Evolutionary conservation across 2,113 vertebrate species (phyloP), one percentile per base, ranked within the genome.

Genomic region (Ictidomys tridecemlineatus): DNA sequence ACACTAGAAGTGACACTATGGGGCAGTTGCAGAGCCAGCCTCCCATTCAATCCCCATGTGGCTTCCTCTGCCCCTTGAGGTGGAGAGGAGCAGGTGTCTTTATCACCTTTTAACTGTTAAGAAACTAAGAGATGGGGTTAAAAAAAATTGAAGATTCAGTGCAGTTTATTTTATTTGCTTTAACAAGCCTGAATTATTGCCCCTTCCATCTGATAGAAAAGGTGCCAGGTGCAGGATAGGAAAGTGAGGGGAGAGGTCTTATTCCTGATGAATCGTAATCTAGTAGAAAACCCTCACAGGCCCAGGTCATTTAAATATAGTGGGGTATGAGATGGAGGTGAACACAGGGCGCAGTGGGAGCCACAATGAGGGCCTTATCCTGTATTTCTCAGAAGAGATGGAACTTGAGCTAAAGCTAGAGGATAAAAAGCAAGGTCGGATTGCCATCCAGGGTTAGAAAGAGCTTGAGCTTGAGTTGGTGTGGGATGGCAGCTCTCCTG

Each of bases 1-100:
- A 37, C 24, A 13, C 48, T 70, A 0, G 3, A 2, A 9, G n/a
- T 37, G 51, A 16, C 11, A 4, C 28, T 22, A 2, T 30, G 11
- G 53, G 13, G 8, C 20, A 11, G 39, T 24, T n/a, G 4, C 34
- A 5, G 37, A 28, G 1, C 10, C 0, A 0, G 5, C 30, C 37
- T 20, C 4, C 16, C 37, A n/a, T 70, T 45, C 61, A 8, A 61
- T 22, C 53, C 11, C 51, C 2, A 0, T 3, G 24, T 42, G 39
- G 24, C 51, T 34, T 73, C 34, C 69, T 53, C 10, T 17, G 11
- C 6, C 6, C 8, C 51, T 61, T 8, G 20, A 74, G 32, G 34
- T 39, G 7, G 1, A 65, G 2, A 53, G 61, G 56, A 74, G 14
- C 39, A 28, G 51, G 12, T 37, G 30, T 67, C 61, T 48, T 83